phyloP scores from a whole-genome alignment of 2,888 invertebrate species.

The Phyllotreta striolata region DNA sequence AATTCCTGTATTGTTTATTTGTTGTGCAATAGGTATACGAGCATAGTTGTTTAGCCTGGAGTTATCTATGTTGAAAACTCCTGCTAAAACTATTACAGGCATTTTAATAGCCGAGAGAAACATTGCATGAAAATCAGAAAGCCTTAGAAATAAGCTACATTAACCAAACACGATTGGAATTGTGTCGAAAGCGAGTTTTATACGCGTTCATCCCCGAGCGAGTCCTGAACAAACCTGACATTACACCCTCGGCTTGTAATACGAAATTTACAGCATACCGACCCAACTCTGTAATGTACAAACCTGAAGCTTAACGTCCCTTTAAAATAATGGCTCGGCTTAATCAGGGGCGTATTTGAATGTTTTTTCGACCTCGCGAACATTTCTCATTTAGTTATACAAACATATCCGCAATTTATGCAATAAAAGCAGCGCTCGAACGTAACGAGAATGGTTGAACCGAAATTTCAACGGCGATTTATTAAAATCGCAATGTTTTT shows the following conservation, averaged over 20 bases:
- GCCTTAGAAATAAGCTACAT: slow-evolving; percentile 2
- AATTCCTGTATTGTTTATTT: no score
- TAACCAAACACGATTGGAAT: slow-evolving; percentile 1
- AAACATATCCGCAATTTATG: no score
- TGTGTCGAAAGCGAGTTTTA: slow-evolving; percentile 7
- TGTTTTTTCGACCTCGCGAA: background rate
- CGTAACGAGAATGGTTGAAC: no score
- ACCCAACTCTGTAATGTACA: slow-evolving; percentile 13
- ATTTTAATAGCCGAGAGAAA: background rate
- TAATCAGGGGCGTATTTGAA: slow-evolving; percentile 1
- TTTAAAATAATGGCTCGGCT: slow-evolving; percentile 2
- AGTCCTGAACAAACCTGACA: slow-evolving; percentile 13
- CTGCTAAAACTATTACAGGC: no score
- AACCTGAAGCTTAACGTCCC: slow-evolving; percentile 5
- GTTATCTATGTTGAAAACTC: no score
- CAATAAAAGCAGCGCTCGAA: no score
- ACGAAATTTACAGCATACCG: slow-evolving; percentile 12
- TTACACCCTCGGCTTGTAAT: slow-evolving; percentile 10
- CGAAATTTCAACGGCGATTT: no score
- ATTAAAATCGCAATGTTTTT: background rate
- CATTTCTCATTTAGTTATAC: no score
- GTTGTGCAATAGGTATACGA: no score
- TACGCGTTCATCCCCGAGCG: background rate
- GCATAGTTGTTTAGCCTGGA: no score
- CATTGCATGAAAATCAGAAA: background rate